Evolutionary conservation across 2,113 vertebrate genomes (phyloP).

Genomic region (Leptocoma aspasia): DNA sequence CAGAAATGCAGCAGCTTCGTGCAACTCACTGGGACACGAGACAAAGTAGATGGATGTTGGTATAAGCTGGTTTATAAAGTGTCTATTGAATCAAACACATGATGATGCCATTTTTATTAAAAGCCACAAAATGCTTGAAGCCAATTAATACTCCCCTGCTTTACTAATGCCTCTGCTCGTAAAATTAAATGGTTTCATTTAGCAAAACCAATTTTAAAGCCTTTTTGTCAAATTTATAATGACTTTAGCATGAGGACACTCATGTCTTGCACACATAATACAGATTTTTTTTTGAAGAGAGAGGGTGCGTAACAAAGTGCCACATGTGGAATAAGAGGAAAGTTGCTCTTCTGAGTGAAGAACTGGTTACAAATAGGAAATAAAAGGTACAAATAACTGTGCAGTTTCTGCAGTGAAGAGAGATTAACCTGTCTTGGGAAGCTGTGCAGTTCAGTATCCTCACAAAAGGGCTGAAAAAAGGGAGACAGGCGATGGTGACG

Average conservation of each 20-base stretch:
- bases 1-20: background rate
- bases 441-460: background rate
- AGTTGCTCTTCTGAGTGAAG: background rate
- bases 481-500: fast-evolving
- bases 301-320: background rate
- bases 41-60: background rate
- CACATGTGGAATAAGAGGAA: background rate
- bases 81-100: background rate
- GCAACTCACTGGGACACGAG: background rate
- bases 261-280: background rate
- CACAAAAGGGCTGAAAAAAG: background rate
- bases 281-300: background rate
- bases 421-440: background rate
- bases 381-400: background rate
- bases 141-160: constrained; percentile 31
- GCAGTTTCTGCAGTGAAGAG: background rate
- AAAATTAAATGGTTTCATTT: constrained; percentile 37
- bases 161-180: background rate
- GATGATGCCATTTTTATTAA: constrained; percentile 34
- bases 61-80: background rate
- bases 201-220: background rate
- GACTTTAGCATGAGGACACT: background rate
- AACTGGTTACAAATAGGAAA: background rate
- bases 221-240: background rate
- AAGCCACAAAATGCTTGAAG: constrained; percentile 48